phyloP scores from a whole-genome alignment of 2,113 vertebrate genomes.

The Glaucidium brasilianum region DNA sequence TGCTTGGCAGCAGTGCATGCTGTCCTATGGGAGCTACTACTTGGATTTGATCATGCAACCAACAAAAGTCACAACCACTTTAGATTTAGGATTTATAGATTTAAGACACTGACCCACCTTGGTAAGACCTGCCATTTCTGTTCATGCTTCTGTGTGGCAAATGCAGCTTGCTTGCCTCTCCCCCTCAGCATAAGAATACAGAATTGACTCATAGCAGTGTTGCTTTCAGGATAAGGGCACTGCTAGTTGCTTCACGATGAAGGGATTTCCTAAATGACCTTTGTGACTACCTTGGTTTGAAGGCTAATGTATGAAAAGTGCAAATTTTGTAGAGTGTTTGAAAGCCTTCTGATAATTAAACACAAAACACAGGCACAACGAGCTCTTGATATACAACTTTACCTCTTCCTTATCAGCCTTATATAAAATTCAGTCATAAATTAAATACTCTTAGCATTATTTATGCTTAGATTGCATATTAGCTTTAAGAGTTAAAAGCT shows the following conservation, averaged over 20 bases:
- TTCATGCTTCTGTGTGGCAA: not conserved
- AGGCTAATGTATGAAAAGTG: not conserved
- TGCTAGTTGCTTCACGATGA: not conserved
- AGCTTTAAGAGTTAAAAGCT: not conserved
- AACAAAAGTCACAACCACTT: not conserved
- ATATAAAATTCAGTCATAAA: not conserved
- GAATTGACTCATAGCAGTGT: not conserved
- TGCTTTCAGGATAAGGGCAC: not conserved
- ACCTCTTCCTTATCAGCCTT: not conserved
- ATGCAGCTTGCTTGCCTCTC: not conserved
- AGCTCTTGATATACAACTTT: not conserved
- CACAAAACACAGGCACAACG: not conserved
- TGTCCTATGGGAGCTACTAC: not conserved
- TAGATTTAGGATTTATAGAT: not conserved
- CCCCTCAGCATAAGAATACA: not conserved
- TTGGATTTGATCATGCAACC: not conserved
- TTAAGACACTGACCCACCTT: not conserved
- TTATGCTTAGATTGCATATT: not conserved
- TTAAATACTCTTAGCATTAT: not conserved
- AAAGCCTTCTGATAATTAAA: not conserved
- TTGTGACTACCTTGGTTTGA: not conserved
- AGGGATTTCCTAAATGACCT: not conserved
- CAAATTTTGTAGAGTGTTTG: not conserved
- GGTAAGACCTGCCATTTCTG: not conserved
- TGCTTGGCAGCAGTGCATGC: not conserved